Base-by-base conservation (phyloP, 2,113 vertebrate species). In the Tachysurus vachellii region DNA sequence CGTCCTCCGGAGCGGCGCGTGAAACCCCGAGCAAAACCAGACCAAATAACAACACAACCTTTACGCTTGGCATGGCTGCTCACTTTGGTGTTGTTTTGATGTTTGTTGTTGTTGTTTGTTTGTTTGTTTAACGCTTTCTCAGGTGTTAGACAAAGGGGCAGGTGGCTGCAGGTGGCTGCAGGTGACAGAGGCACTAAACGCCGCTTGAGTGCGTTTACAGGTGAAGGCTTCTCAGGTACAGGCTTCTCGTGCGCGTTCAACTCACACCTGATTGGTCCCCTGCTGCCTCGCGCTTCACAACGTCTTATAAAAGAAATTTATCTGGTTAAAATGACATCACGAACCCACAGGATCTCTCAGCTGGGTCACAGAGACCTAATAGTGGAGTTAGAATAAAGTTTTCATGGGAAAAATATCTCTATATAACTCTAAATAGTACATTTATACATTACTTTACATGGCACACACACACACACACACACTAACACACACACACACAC, bases 211-310 rank as follows among this genome's bases (percentile, higher is more conserved):
- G 54, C 47, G 80, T 86, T 26, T 76, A 84, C 68, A 88, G 83
- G 83, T 90, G 76, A 89, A 42, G 26, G 64, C 86, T 88, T 81
- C 81, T 86, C 77, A 90, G 90, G 88, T 88, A 88, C 64, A 91
- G 62, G 64, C 36, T 89, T 86, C 87, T 88, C 79, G 84, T 77
- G 53, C 85, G 85, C 59, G 80, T 59, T 73, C 61, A 54, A 23
- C 87, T 86, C 84, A 64, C 54, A 59, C 47, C 89, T 92, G 92
- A 92, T 92, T 92, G 92, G 92, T 76, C 81, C 87, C 82, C 82
- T 56, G 83, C 71, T 81, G 83, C 54, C 76, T 86, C 84, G 86
- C 85, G 64, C 71, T 88, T 77, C 87, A 59, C 83, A 26, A 70
- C 85, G 76, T 87, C 86, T 86, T 85, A 88, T 89, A 82, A 88